Conservation (phyloP, 2,113 vertebrate genomes). For the Columba livia region DNA sequence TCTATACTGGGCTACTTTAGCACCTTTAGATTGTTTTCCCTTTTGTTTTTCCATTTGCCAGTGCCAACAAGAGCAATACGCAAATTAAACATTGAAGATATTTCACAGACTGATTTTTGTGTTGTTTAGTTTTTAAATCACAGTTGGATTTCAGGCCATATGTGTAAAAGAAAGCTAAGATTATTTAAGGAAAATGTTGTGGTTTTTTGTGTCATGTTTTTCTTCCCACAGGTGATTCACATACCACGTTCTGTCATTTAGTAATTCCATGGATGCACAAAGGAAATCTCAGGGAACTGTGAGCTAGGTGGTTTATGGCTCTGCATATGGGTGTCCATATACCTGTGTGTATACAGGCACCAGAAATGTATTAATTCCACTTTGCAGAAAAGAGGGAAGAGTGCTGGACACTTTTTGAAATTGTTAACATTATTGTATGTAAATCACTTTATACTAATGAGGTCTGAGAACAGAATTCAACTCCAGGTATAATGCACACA, state of each 20-base stretch:
- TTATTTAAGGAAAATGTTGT: neutral
- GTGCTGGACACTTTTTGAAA: neutral
- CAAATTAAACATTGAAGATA: neutral
- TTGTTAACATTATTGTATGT: neutral
- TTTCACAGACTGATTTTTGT: neutral
- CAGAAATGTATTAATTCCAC: neutral
- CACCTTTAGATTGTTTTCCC: neutral
- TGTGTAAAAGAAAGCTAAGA: neutral
- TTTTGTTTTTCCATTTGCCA: neutral
- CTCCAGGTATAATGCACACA: neutral
- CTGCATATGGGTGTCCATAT: neutral
- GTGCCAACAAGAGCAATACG: neutral
- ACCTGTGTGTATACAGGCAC: neutral
- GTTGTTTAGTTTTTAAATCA: neutral
- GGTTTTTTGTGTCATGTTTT: neutral
- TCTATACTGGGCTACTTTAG: neutral
- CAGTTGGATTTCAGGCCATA: neutral
- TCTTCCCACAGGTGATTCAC: neutral
- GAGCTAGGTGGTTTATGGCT: neutral
- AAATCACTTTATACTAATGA: neutral
- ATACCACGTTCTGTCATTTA: neutral
- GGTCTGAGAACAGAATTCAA: neutral
- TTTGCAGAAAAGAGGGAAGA: neutral
- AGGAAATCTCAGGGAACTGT: neutral
- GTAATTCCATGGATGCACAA: accelerated